phyloP scores from a whole-genome alignment of 2,797 vertebrate genomes.

The Loriculus beryllinus region DNA sequence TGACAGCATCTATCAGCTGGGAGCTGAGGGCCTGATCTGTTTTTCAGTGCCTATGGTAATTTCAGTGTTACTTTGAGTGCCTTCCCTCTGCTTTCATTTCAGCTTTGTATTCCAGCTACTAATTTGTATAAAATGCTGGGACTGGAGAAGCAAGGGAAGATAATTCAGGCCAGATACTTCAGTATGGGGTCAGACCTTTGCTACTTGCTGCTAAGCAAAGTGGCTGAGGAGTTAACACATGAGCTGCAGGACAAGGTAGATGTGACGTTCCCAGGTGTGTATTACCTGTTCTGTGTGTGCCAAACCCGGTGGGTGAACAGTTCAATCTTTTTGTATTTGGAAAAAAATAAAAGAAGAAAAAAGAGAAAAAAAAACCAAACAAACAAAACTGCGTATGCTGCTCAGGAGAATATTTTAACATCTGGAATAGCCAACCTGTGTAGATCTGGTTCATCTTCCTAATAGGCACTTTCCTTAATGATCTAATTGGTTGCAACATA shows the following conservation, averaged over 20 bases:
- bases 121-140: not conserved
- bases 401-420: not conserved
- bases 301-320: not conserved
- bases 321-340: too few relatives aligned
- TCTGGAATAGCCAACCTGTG: not conserved
- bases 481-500: not conserved
- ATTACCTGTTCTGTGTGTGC: not conserved
- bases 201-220: not conserved
- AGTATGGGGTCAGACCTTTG: not conserved
- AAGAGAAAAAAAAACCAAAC: fast-evolving
- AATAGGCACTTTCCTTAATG: not conserved
- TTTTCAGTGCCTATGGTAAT: not conserved
- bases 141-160: not conserved
- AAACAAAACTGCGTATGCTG: not conserved
- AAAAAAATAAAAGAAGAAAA: not conserved
- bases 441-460: not conserved
- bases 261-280: not conserved
- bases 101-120: not conserved
- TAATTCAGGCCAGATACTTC: not conserved
- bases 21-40: not conserved
- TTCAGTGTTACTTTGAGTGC: not conserved
- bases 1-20: not conserved
- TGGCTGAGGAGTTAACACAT: not conserved
- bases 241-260: not conserved
- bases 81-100: not conserved